These are phyloP conservation scores for Drosophila mulleri DNA, from an alignment of 2,888 invertebrate genomes.

Conservation along the genomic window DNA sequence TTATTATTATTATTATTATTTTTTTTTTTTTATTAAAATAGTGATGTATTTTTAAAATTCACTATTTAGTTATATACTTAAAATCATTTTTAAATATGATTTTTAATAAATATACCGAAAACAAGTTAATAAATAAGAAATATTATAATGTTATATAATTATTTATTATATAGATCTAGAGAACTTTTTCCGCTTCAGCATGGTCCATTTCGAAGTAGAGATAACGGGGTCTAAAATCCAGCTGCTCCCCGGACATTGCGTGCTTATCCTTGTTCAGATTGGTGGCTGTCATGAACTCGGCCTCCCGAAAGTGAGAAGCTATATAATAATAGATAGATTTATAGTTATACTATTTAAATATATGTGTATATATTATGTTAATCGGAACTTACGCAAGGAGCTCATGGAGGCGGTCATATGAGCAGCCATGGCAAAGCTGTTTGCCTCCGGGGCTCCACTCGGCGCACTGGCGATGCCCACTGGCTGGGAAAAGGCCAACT, in stretches of 20 bases:
- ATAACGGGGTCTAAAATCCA: constrained; percentile 78
- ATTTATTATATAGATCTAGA: constrained; percentile 8
- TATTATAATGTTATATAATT: too few relatives aligned
- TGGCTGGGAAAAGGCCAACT: constrained; percentile 3
- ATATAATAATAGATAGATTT: not conserved
- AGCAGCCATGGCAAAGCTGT: constrained; percentile 7
- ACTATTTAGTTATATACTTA: too few relatives aligned
- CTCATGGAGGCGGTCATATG: constrained; percentile 57
- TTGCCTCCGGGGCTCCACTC: constrained; percentile 39
- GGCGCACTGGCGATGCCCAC: constrained; percentile 39
- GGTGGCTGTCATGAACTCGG: constrained; percentile 74
- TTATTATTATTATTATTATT: too few relatives aligned
- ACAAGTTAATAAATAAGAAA: too few relatives aligned
- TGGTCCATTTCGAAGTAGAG: constrained; percentile 75
- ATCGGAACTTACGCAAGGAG: constrained; percentile 62
- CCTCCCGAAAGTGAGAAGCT: constrained; percentile 76
- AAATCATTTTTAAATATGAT: too few relatives aligned
- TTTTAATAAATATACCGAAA: too few relatives aligned
- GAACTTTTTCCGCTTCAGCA: constrained; percentile 32
- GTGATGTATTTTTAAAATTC: too few relatives aligned
- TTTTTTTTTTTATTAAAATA: too few relatives aligned
- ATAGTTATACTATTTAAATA: not conserved
- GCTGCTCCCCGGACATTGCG: constrained; percentile 63
- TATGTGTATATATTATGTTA: not conserved
- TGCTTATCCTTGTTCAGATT: constrained; percentile 74